Conservation (phyloP, 2,888 invertebrate species). For the Tetramorium bicarinatum region DNA sequence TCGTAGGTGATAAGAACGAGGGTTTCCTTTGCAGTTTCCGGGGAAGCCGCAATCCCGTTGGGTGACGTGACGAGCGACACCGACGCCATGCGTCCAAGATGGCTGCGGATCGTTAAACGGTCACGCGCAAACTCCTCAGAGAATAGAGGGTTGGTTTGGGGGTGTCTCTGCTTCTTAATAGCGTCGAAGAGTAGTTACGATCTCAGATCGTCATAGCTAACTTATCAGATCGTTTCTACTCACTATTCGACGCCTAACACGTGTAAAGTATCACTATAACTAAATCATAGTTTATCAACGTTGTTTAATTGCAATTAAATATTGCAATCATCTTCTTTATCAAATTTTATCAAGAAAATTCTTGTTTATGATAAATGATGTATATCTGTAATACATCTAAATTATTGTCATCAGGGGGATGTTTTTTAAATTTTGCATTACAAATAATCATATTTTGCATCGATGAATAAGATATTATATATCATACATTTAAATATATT, state of each 20-base stretch:
- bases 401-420: background rate
- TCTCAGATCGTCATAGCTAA: conserved; percentile 64
- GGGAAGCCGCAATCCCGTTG: conserved; percentile 80
- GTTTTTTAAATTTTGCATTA: background rate
- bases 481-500: background rate
- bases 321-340: background rate
- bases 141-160: conserved; percentile 72
- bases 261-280: conserved; percentile 14
- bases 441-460: background rate
- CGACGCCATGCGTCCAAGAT: conserved; percentile 82
- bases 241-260: background rate
- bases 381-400: background rate
- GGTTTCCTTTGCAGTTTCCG: conserved; percentile 81
- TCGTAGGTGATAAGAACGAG: conserved; percentile 81
- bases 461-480: background rate
- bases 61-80: conserved; percentile 80
- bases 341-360: background rate
- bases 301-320: conserved; percentile 17
- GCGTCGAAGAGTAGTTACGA: conserved; percentile 72
- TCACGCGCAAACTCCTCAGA: conserved; percentile 80
- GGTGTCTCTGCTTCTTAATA: conserved; percentile 68
- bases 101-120: conserved; percentile 81
- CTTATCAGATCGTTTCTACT: conserved; percentile 33
- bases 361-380: background rate
- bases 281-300: background rate